These are phyloP conservation scores for Exocentrus adspersus DNA, from an alignment of 2,888 invertebrate genomes.

Conservation along the genomic window DNA sequence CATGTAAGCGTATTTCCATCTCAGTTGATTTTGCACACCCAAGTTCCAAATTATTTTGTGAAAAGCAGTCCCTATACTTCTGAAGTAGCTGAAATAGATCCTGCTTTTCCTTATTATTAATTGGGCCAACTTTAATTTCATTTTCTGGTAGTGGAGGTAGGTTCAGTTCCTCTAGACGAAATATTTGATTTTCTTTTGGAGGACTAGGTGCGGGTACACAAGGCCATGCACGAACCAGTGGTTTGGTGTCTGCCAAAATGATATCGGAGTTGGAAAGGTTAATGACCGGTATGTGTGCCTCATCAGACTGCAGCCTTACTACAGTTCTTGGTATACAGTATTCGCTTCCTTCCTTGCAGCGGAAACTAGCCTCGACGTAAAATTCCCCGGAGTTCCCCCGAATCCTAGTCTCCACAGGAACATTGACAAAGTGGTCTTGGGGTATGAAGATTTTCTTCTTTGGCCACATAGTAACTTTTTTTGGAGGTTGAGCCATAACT, in stretches of 20 bases:
- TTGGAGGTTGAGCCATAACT: not conserved
- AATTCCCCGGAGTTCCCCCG: slow-evolving; percentile 11
- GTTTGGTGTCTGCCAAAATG: not conserved
- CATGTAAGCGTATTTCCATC: slow-evolving; percentile 33
- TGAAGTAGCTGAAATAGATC: not conserved
- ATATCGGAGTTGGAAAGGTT: slow-evolving; percentile 1
- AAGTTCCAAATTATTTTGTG: slow-evolving; percentile 31
- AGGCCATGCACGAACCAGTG: not conserved
- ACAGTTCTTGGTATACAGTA: slow-evolving; percentile 1
- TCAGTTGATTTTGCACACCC: slow-evolving; percentile 38
- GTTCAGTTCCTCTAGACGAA: not conserved
- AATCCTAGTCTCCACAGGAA: slow-evolving; percentile 13
- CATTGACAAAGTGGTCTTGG: not conserved
- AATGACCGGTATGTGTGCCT: not conserved
- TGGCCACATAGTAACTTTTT: not conserved
- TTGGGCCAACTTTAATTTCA: slow-evolving; percentile 1
- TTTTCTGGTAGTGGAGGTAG: not conserved
- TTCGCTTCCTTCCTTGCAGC: not conserved
- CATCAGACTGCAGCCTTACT: not conserved
- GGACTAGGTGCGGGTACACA: not conserved
- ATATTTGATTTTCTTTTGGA: not conserved
- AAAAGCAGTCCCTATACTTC: slow-evolving; percentile 35
- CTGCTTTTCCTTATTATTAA: not conserved
- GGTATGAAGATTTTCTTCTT: not conserved
- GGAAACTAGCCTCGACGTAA: slow-evolving; percentile 4